Base-by-base conservation (phyloP, 1,140 invertebrate genomes). In the Tetramorium simillimum region DNA sequence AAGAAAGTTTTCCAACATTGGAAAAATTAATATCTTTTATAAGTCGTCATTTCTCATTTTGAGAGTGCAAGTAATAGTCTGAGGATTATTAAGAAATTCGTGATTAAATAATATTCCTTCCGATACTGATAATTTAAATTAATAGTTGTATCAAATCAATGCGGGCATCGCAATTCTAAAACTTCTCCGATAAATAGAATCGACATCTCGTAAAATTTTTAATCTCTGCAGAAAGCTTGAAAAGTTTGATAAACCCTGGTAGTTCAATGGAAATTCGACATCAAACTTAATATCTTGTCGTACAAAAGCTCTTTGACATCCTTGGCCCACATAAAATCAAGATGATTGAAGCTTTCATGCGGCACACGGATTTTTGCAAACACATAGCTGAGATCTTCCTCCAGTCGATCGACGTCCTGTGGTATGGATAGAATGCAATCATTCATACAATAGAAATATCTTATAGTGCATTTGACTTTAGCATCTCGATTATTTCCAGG, bases 261-360 rank as follows among this genome's bases (percentile, higher is more conserved):
- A 53, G 14, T 10, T 80, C 9, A 67, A 53, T 21, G 1, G n/a
- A 84, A 84, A n/a, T 18, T 43, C 9, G 69, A 49, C 69, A 84
- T 75, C 46, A 84, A 5, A 16, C 24, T 53, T 1, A 90, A 2
- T 16, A 90, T 49, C 7, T 96, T 93, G 56, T 96, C 91, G 84
- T 97, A 97, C 0, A 97, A 91, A 18, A 97, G 92, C 49, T 92
- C 92, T 46, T 96, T 95, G 0, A 96, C 96, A 82, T 97, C 95
- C 46, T 95, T 96, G 0, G 96, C 97, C 95, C 96, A 97, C 12
- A 97, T 92, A 88, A 96, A 97, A 87, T 97, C 97, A 80, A 97
- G 91, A 89, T 97, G 97, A 90, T 97, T 97, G 81, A 97, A 97
- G 77, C 95, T 94, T 0, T 95, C 88, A 67, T 96, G 86, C 0